Base-by-base conservation (phyloP, 2,797 vertebrate species). In the Champsocephalus gunnari region DNA sequence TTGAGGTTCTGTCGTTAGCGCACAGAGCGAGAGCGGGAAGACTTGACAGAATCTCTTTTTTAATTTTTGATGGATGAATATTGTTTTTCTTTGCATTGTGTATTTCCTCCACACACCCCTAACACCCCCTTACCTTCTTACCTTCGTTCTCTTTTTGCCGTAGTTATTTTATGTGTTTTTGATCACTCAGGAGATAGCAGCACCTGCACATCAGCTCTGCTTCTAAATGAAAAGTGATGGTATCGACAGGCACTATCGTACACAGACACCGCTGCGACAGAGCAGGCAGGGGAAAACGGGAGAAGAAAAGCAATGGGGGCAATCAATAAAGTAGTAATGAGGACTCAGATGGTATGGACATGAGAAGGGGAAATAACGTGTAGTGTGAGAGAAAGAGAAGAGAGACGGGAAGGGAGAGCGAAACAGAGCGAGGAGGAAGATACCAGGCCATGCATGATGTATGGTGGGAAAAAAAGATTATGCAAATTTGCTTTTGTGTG, bases 271-370 rank as follows among this genome's bases (percentile, higher is more conserved):
- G 34, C 66, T 66, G 77, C 19, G 41, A 71, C 71, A 63, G 58
- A 47, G 60, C 57, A 58, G 21, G 67, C 2, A 47, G 72, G 43
- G 45, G 45, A 75, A 50, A 43, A 58, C 1, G 11, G 47, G 6
- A 48, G 72, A 72, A 68, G 54, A 74, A 47, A 81, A 58, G 82
- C 80, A 73, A 54, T 38, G 81, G 68, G 65, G 64, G 44, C 34
- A 28, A 92, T 91, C 86, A 61, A 90, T 91, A 80, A 61, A 71
- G 56, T 43, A 13, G 66, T 85, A 89, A 93, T 89, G 70, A 73
- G 66, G 73, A 16, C 77, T 79, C 47, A 56, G 81, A 80, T 65
- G 65, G 51, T 56, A 73, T 55, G 57, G 76, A 71, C 82, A 68
- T 48, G 71, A 65, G 77, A 82, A 28, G 51, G 61, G 51, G 66